phyloP scores from a whole-genome alignment of 2,888 invertebrate genomes.

The Bombyx huttoni region DNA sequence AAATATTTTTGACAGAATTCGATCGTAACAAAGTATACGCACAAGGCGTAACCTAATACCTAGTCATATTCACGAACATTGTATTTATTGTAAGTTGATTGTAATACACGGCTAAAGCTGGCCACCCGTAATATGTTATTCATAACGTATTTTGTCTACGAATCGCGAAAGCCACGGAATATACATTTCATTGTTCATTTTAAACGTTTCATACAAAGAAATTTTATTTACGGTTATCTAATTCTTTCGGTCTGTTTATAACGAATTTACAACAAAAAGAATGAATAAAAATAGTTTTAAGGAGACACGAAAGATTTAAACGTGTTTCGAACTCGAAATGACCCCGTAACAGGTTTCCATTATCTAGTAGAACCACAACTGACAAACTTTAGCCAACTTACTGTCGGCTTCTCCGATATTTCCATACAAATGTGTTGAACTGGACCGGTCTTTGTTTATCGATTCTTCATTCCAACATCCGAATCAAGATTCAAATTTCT shows the following conservation, averaged over 20 bases:
- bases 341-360: neutral
- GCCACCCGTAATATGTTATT: neutral
- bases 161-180: neutral
- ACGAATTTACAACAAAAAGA: neutral
- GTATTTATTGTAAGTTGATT: neutral
- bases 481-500: neutral
- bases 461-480: slow-evolving; percentile 19
- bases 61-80: neutral
- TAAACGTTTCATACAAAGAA: too few species aligned
- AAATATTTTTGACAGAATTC: too few species aligned
- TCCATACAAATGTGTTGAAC: slow-evolving; percentile 40
- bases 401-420: slow-evolving; percentile 18
- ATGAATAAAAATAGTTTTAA: neutral
- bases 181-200: too few species aligned
- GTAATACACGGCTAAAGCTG: neutral
- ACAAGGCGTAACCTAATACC: neutral
- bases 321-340: neutral
- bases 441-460: slow-evolving; percentile 40
- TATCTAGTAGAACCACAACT: neutral
- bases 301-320: neutral
- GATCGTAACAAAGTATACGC: neutral
- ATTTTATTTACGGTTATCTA: too few species aligned
- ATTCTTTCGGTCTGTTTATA: neutral
- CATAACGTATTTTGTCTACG: neutral
- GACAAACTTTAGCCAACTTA: neutral